Base-by-base conservation (phyloP, 2,888 invertebrate genomes). In the Sinotaia quadrata region DNA sequence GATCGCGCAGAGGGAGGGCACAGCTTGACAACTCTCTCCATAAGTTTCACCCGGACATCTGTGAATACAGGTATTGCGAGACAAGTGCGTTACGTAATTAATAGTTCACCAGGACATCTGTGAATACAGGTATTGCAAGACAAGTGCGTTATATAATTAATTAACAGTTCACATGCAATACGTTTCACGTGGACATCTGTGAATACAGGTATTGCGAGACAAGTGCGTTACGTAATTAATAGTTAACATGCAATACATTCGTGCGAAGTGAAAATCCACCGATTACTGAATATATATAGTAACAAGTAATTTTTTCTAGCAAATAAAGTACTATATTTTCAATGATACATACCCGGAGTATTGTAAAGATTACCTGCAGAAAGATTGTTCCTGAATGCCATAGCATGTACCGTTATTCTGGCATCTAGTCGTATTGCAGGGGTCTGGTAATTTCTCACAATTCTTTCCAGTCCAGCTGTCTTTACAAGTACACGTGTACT, bases 391-490 rank as follows among this genome's bases (percentile, higher is more conserved):
- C 21, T 56, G 56, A n/a, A 65, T 21, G 31, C 21, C 47, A 24
- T 31, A 15, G 34, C 65, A 65, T 2, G 4, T 8, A 15, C 65
- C 65, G 24, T 27, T 33, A 37, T 56, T 56, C 18, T 65, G 27
- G 56, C 65, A 65, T 15, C 33, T 8, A 10, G 12, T 7, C 18
- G 29, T 4, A 4, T 10, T 52, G n/a, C 65, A 65, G 56, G 33
- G 56, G 37, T 65, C 44, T 3, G 27, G 18, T 7, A 56, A 47
- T 2, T 3, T 33, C n/a, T 65, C 56, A 44, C 65, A 65, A 47
- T 56, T 44, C 10, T 44, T 37, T 4, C 65, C 65, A 1, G 44
- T 65, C 65, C 65, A 65, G 18, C 65, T 56, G 27, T 65, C 56
- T 18, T 10, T n/a, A n/a, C 65, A 65, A 34, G 41, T 56, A 47